Evolutionary conservation across 1,140 invertebrate genomes (phyloP), one percentile per base, ranked within the genome.

Genomic region (Drosophila orosa): DNA sequence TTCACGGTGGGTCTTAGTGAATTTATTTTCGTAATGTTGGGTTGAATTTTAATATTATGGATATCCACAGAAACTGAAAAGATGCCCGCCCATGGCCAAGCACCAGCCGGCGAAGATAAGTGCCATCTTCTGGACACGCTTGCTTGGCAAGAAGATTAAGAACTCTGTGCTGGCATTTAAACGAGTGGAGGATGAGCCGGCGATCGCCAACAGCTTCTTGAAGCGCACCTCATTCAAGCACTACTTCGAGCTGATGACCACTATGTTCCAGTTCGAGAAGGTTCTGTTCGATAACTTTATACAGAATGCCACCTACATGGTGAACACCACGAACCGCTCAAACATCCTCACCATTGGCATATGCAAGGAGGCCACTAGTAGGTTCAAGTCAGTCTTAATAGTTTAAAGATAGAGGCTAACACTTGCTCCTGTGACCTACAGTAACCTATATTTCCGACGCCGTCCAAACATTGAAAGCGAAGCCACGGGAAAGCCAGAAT

Each of bases 41-140:
- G 10, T 8, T 0, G 1, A 25, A 27, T 15, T 22, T 13, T 39
- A 2, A 33, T 47, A 12, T 7, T 19, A 1, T 33, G 31, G 0
- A 13, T 27, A n/a, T 67, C 37, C n/a, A 15, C 19, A 97, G 95
- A 93, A 93, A 90, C 94, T 94, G 65, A 94, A 95, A 68, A 94
- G 95, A 67, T 93, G 94, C 63, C 97, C 97, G 1, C 96, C 96
- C 1, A 83, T 97, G 13, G 93, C 95, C 13, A 94, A 95, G 47
- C 94, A 97, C 83, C 95, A 97, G 75, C 96, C 97, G 1, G 95
- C 95, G 0, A 93, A 95, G 17, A 94, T 96, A 22, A 97, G 97
- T 19, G 94, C 96, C 15, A 97, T 98, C 52, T 96, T 94, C 85
- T 98, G 97, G 97, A 95, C 95, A 5, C 93, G 96, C 33, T 93